Evolutionary conservation across 2,888 invertebrate species (phyloP).

Genomic region (Nineta flava): DNA sequence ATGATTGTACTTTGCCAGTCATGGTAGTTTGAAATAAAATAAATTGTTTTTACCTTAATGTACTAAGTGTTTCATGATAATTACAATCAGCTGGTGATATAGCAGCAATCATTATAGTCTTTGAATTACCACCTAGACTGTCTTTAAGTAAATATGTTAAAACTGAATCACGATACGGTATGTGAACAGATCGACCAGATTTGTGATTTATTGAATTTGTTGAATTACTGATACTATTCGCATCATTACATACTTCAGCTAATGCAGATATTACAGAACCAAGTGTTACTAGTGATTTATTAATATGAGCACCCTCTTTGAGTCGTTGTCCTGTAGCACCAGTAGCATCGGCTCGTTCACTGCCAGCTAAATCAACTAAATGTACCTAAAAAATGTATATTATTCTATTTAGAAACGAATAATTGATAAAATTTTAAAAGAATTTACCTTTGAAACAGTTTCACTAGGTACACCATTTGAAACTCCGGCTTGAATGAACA

Average conservation of each 20-base stretch:
- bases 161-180: constrained; percentile 78
- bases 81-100: constrained; percentile 58
- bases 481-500: constrained; percentile 75
- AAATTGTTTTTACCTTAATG: constrained; percentile 27
- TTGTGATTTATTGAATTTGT: constrained; percentile 16
- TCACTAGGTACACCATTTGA: constrained; percentile 79
- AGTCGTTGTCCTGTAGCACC: constrained; percentile 82
- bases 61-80: constrained; percentile 75
- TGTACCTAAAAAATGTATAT: constrained; percentile 34
- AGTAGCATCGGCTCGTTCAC: constrained; percentile 76
- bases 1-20: no score
- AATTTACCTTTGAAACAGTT: constrained; percentile 61
- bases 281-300: constrained; percentile 75
- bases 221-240: constrained; percentile 11
- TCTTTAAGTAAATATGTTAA: constrained; percentile 80
- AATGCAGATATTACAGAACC: constrained; percentile 78
- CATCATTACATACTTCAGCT: constrained; percentile 45
- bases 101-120: constrained; percentile 83
- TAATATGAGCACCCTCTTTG: constrained; percentile 82
- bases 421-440: no score
- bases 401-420: neutral
- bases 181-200: constrained; percentile 38
- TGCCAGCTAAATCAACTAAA: constrained; percentile 78
- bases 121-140: constrained; percentile 77
- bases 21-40: no score